Evolutionary conservation across 2,113 vertebrate genomes (phyloP), one percentile per base, ranked within the genome.

Genomic region (Saguinus midas): DNA sequence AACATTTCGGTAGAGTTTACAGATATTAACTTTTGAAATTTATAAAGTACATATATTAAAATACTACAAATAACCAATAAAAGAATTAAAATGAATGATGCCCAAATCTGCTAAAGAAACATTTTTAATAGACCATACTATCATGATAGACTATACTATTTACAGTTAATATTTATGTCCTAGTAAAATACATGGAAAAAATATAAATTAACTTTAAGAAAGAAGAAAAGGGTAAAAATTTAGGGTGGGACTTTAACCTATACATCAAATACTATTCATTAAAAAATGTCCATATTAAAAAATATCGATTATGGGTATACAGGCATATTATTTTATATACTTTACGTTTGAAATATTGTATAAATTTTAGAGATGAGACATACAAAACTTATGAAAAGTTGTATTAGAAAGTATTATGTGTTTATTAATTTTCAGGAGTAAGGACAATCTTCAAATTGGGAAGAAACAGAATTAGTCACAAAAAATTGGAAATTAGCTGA

Each of bases 361-460:
- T 37, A 83, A 32, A 6, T 88, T 89, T 97, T 95, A 75, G 32
- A 73, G 48, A 61, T 75, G 37, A 73, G n/a, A 93, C 90, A 61
- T 61, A 68, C 3, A 87, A n/a, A 91, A 72, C 0, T 21, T 50
- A 73, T 73, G 21, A 79, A 90, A 88, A 6, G 4, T 79, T 93
- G 4, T 64, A 91, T 70, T 73, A 83, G 40, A 70, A 87, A 92
- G 21, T 58, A 95, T 35, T 87, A 4, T 32, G 8, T n/a, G 23
- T 68, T 95, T 80, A 88, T 78, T 78, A 48, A 81, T 86, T 83
- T 95, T 81, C 29, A 85, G n/a, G n/a, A 93, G 6, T 32, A 83
- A 90, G 9, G 18, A 52, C 50, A 93, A 48, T 61, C n/a, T 84
- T 78, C n/a, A 80, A 91, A 79, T 88, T 68, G 86, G 12, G 16